Percentiles rank a stretch among this genome's conserved stretches.
Evolutionary conservation across 2,113 vertebrate species (phyloP).

Genomic region (Mastomys natalensis): DNA sequence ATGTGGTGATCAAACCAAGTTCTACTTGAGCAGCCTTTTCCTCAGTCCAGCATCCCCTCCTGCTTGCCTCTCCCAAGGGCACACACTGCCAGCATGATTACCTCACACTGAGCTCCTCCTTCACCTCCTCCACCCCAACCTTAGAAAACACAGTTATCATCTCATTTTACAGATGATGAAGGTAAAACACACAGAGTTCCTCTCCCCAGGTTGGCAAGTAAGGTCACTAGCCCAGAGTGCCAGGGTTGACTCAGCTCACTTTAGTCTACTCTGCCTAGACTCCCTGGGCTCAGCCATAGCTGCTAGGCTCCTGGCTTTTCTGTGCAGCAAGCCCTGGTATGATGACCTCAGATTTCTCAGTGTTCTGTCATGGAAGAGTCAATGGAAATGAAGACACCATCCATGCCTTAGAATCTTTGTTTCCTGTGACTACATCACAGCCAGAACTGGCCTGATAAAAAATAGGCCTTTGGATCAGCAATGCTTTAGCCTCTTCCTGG

Average conservation of each 20-base stretch:
- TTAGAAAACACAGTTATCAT: not conserved
- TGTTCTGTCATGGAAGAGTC: not conserved
- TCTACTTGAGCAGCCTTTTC: no score
- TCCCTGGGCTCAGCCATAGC: not conserved
- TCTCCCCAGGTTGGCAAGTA: not conserved
- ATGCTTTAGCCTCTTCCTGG: not conserved
- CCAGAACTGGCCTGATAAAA: not conserved
- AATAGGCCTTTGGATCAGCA: not conserved
- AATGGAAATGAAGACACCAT: not conserved
- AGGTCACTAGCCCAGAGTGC: not conserved
- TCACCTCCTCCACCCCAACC: not conserved
- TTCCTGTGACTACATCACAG: not conserved
- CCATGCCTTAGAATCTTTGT: not conserved
- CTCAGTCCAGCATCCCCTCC: not conserved
- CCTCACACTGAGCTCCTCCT: not conserved
- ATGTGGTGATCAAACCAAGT: not conserved
- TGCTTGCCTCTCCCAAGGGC: not conserved
- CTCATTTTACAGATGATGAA: slow-evolving; percentile 11
- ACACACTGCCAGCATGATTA: not conserved
- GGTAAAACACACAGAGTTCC: not conserved
- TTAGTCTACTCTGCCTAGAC: not conserved
- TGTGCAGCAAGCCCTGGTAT: not conserved
- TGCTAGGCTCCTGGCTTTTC: not conserved
- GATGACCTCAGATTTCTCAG: not conserved
- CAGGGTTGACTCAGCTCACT: not conserved